Base-by-base conservation (phyloP, 2,888 invertebrate species). In the Drosophila lutescens region DNA sequence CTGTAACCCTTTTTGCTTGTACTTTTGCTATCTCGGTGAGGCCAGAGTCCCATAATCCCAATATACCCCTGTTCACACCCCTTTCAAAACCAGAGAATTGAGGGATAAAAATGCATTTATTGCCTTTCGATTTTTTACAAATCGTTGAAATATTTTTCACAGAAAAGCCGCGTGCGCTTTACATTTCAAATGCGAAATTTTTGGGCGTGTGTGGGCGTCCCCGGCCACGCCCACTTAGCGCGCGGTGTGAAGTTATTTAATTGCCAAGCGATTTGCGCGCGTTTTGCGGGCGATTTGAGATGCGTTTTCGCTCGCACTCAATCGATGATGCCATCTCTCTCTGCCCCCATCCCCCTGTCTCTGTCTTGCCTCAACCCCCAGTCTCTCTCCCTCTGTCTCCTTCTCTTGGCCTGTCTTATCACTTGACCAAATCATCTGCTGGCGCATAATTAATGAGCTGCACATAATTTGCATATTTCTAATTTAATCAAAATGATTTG, bases 171-270 rank as follows among this genome's bases (percentile, higher is more conserved):
- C 85, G 78, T 79, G 83, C 87, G 82, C 78, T 88, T 86, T 71
- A 76, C 62, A 83, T 79, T 83, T 73, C 76, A 73, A 71, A 71
- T 55, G 71, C 50, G 66, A 67, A 30, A 58, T 55, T 54, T 51
- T 46, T 23, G 62, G 54, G 55, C 51, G 60, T 47, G 63, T 56
- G 73, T 41, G 77, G 75, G 53, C 54, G 67, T 40, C 34, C 10
- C n/a, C 17, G n/a, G 60, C 44, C 66, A 79, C 89, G 85, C 88
- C 86, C 77, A 69, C 71, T 53, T 57, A 59, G 38, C 68, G 63
- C 55, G 76, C 66, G 89, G 91, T 90, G 91, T 91, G 91, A 91
- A 91, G 86, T 90, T 86, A 82, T 90, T 90, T 90, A 88, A 91
- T 91, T 89, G 84, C 87, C 77, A 77, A 54, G 80, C 71, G 76